Percentiles rank a stretch among this genome's conserved stretches.
Conservation (phyloP, 2,797 vertebrate genomes). For the Rhinoraja longicauda region DNA sequence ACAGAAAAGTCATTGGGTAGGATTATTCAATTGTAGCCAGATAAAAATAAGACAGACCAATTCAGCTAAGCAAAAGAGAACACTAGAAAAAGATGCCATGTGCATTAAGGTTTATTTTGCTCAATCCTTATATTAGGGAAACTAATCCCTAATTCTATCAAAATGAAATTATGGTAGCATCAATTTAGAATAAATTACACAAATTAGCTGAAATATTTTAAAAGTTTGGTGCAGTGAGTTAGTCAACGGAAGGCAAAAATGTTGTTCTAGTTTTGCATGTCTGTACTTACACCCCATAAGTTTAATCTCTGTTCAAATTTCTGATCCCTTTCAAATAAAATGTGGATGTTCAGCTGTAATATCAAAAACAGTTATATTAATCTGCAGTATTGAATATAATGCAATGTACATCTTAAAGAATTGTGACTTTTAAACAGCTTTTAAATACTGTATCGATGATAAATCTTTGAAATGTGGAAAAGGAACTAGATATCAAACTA, state of each 20-base stretch:
- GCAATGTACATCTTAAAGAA: background rate
- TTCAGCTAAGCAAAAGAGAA: background rate
- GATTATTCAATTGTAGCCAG: background rate
- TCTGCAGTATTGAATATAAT: background rate
- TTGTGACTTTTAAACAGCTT: background rate
- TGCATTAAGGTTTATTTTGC: background rate
- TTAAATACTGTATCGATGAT: background rate
- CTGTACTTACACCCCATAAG: conserved; percentile 89
- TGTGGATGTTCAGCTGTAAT: conserved; percentile 76
- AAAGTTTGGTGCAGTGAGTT: background rate
- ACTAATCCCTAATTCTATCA: background rate
- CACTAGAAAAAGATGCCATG: too few species aligned
- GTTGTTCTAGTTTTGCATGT: background rate
- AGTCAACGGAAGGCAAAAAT: background rate
- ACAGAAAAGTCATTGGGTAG: background rate
- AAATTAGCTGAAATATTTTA: background rate
- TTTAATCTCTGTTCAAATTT: conserved; percentile 82
- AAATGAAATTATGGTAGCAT: background rate
- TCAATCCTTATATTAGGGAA: background rate
- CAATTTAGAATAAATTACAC: background rate
- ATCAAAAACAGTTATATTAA: conserved; percentile 41
- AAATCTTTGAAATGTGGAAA: background rate
- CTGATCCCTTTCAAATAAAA: conserved; percentile 91
- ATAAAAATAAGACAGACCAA: background rate
- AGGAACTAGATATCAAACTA: background rate